Conservation (phyloP, 2,113 vertebrate genomes). For the Elgaria multicarinata region DNA sequence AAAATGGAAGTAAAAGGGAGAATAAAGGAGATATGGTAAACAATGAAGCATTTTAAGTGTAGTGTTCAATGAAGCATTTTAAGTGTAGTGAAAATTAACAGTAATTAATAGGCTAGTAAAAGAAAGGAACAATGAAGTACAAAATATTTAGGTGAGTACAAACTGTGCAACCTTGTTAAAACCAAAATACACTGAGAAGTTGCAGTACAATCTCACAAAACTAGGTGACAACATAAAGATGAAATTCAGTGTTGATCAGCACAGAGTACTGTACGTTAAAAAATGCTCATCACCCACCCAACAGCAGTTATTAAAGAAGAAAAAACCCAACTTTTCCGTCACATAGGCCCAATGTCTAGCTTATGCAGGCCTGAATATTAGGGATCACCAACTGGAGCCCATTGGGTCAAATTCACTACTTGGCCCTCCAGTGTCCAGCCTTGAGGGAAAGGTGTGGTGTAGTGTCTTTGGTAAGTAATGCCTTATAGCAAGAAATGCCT, state of each 20-base stretch:
- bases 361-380: not conserved
- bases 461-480: not conserved
- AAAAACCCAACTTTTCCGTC: not conserved
- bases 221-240: not conserved
- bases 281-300: not conserved
- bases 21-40: not conserved
- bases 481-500: too few species aligned
- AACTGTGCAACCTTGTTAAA: not conserved
- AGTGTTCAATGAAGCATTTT: too few species aligned
- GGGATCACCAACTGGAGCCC: not conserved
- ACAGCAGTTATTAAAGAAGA: not conserved
- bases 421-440: not conserved
- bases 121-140: not conserved
- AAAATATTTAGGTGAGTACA: not conserved
- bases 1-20: not conserved
- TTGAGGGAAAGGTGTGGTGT: not conserved
- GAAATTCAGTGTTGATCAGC: not conserved
- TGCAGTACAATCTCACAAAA: not conserved
- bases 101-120: not conserved
- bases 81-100: constrained; percentile 1
- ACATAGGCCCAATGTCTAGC: not conserved
- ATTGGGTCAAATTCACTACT: not conserved
- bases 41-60: not conserved
- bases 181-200: not conserved
- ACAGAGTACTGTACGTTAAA: not conserved